A percentile compares a stretch with the other conserved stretches of the same genome.
These are phyloP conservation scores for Serilophus lunatus DNA, from an alignment of 2,113 vertebrate genomes.

Conservation along the genomic window DNA sequence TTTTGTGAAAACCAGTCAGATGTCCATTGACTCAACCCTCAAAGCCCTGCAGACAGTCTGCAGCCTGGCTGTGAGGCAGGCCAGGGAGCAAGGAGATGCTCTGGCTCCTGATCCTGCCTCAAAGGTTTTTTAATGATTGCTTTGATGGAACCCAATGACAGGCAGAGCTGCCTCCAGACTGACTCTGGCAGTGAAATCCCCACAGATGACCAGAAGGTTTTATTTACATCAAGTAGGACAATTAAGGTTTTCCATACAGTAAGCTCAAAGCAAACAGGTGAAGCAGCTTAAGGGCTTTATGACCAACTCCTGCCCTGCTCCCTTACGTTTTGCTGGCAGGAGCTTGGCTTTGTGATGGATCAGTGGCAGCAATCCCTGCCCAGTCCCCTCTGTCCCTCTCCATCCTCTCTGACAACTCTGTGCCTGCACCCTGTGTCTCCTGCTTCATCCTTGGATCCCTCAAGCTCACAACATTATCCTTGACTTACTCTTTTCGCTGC, in stretches of 20 bases:
- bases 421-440: neutral
- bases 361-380: neutral
- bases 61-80: neutral
- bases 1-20: neutral
- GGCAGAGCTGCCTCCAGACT: neutral
- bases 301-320: neutral
- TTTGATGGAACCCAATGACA: neutral
- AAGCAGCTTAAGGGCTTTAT: neutral
- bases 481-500: neutral
- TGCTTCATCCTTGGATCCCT: rapidly evolving
- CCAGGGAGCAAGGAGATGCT: neutral
- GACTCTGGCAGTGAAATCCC: neutral
- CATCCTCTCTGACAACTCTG: neutral
- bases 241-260: neutral
- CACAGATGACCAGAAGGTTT: neutral
- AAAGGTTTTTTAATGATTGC: neutral
- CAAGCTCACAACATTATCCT: neutral
- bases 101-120: neutral
- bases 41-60: neutral
- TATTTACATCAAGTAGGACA: neutral
- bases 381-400: neutral
- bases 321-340: rapidly evolving
- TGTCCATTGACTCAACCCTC: neutral
- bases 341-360: neutral
- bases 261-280: neutral